Evolutionary conservation across 2,797 vertebrate species (phyloP), one percentile per base, ranked within the genome.

Genomic region (Sphenodon punctatus): DNA sequence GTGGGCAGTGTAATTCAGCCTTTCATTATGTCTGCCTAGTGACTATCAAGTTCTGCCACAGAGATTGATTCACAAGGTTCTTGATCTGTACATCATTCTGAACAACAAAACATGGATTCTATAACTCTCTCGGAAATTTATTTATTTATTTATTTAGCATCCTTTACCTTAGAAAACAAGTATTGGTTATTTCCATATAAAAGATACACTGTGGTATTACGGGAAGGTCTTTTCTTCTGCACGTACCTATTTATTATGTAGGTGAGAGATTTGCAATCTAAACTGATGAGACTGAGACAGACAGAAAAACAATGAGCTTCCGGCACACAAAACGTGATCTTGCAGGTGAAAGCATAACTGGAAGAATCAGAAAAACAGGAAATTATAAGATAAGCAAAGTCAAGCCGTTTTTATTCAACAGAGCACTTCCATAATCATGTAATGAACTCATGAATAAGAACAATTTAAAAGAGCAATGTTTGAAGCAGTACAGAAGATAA

Each of bases 251-350:
- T 64, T 82, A 38, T 61, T 45, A n/a, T 4, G 32, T 41, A 42
- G 60, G 38, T 15, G 67, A 82, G 76, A 78, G 76, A n/a, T 75
- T 75, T 82, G 69, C 71, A 84, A 77, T 71, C 36, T 79, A 80
- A 73, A 61, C 25, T 58, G 80, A 86, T 88, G 72, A 51, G 23
- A 16, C n/a, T 80, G 82, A 75, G 69, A 66, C 81, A 84, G 66
- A 65, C 84, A 91, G n/a, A 82, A 88, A 56, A 89, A 84, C 78
- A 86, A 79, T 53, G 69, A 86, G 38, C 27, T 71, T 83, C 39
- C 36, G 65, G 82, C 77, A 75, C 15, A 72, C 36, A 89, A 51
- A 89, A 82, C 74, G 64, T 70, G 67, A 80, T 84, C 89, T 45
- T 73, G 82, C 73, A 42, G 65, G 23, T 30, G 42, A 12, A 80